Evolutionary conservation across 2,113 vertebrate species (phyloP).

Genomic region (Panurus biarmicus): DNA sequence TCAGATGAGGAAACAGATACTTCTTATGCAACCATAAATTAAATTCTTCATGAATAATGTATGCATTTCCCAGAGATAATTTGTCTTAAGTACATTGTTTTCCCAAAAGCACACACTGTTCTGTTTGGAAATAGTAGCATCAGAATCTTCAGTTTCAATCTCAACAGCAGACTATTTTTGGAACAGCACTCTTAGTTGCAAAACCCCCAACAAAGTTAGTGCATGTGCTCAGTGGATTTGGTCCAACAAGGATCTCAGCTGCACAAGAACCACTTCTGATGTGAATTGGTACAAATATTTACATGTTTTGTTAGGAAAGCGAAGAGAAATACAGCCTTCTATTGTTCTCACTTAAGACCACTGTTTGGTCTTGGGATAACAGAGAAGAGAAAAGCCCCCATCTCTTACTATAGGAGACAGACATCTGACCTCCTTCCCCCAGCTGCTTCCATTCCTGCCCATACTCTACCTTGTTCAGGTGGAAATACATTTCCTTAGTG

Average conservation of each 20-base stretch:
- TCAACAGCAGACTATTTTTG: not conserved
- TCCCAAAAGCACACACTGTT: not conserved
- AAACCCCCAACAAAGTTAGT: not conserved
- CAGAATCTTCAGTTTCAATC: not conserved
- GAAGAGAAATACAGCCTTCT: not conserved
- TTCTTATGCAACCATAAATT: not conserved
- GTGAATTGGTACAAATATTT: not conserved
- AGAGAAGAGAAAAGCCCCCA: not conserved
- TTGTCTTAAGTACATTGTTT: not conserved
- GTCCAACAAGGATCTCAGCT: not conserved
- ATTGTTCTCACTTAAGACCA: not conserved
- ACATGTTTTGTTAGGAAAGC: not conserved
- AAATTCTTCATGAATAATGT: not conserved
- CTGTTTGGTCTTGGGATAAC: not conserved
- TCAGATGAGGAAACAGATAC: not conserved
- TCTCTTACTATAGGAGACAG: not conserved
- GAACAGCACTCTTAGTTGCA: not conserved
- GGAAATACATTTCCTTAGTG: constrained; percentile 78
- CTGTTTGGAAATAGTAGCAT: not conserved
- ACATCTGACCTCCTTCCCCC: not conserved
- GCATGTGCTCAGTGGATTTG: not conserved
- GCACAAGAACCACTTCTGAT: not conserved
- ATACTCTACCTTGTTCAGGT: constrained; percentile 68
- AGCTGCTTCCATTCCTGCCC: not conserved
- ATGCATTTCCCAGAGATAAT: not conserved